Conservation (phyloP, 2,113 vertebrate genomes). For the Poeciliopsis turrubarensis region DNA sequence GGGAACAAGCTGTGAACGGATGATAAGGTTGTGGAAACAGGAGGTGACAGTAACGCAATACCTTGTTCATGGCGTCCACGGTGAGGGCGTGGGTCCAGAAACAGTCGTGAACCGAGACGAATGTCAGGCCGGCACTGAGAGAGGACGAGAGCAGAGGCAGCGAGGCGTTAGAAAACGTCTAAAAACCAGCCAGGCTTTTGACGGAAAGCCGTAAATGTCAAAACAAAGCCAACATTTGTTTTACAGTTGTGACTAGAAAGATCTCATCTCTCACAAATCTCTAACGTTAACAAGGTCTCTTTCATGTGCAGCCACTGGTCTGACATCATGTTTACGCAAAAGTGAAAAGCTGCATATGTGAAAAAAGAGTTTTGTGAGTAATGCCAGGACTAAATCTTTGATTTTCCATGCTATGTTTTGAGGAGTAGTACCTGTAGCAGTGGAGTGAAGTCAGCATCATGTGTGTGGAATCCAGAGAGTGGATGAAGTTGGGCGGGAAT, state of each 20-base stretch:
- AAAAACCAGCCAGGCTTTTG: neutral
- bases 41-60: conserved; percentile 48
- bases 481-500: conserved; percentile 97
- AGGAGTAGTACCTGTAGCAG: conserved; percentile 84
- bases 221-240: neutral
- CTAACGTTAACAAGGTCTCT: neutral
- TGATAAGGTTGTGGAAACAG: neutral
- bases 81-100: conserved; percentile 95
- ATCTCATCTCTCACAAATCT: neutral
- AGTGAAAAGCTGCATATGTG: neutral
- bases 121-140: conserved; percentile 88
- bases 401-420: too few relatives aligned
- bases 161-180: neutral
- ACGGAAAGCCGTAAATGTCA: neutral
- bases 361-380: neutral
- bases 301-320: neutral
- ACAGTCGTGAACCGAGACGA: conserved; percentile 96
- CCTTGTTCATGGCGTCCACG: conserved; percentile 93
- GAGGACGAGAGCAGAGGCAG: conserved; percentile 1
- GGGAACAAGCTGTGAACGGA: conserved; percentile 10
- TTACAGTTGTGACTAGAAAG: neutral
- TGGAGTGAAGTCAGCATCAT: conserved; percentile 97
- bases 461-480: conserved; percentile 96
- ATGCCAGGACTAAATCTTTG: neutral
- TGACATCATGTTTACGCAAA: neutral